Evolutionary conservation across 2,888 invertebrate species (phyloP).

Genomic region (Caenorhabditis sp.): DNA sequence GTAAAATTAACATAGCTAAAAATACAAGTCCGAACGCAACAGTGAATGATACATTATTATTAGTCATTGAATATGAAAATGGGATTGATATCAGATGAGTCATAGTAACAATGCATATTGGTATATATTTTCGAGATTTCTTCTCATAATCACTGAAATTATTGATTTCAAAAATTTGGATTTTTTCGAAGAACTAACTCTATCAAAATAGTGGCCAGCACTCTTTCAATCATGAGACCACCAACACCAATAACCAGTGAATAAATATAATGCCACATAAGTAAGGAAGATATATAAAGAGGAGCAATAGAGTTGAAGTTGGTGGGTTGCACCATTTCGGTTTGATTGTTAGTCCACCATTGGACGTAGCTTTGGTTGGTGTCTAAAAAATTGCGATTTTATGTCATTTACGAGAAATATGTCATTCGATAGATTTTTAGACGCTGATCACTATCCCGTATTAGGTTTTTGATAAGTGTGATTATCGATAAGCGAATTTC

Average conservation of each 20-base stretch:
- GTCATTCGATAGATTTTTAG: no score
- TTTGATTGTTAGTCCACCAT: conserved; percentile 24
- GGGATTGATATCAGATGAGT: neutral
- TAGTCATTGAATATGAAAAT: neutral
- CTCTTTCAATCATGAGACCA: conserved; percentile 14
- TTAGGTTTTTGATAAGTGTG: no score
- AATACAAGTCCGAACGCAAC: neutral
- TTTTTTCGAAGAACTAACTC: conserved; percentile 1
- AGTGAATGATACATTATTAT: neutral
- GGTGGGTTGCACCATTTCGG: conserved; percentile 10
- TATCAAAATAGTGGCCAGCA: conserved; percentile 21
- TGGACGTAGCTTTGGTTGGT: conserved; percentile 5
- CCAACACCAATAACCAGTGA: conserved; percentile 27
- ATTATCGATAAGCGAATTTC: no score
- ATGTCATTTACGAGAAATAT: no score
- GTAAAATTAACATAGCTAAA: neutral
- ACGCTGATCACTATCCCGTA: no score
- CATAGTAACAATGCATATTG: neutral
- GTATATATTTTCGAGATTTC: neutral
- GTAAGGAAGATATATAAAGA: conserved; percentile 10
- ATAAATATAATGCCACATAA: conserved; percentile 33
- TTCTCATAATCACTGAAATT: neutral
- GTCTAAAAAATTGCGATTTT: neutral
- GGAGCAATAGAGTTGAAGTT: conserved; percentile 4
- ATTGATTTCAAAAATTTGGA: neutral